A percentile compares a stretch with the other conserved stretches of the same genome.
These are phyloP conservation scores for Aelia acuminata DNA, from an alignment of 2,888 invertebrate species.

Conservation along the genomic window DNA sequence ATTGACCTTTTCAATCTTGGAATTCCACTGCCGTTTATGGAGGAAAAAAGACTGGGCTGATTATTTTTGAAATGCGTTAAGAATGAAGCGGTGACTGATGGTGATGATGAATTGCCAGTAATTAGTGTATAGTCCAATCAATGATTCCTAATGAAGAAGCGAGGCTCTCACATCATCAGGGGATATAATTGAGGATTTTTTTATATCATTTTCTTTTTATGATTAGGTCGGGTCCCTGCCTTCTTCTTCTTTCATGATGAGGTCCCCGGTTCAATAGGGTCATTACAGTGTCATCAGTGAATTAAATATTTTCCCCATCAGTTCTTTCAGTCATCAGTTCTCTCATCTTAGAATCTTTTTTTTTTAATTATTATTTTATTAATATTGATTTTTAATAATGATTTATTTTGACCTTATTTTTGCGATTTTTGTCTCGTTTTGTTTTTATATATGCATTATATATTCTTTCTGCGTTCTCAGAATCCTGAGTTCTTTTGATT, in stretches of 20 bases:
- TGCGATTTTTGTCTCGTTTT: too few relatives aligned
- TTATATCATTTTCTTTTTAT: slow-evolving; percentile 33
- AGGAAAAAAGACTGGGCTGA: not conserved
- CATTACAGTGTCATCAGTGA: not conserved
- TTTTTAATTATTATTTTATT: not conserved
- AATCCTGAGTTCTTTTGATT: too few relatives aligned
- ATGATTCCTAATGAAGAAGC: slow-evolving; percentile 50
- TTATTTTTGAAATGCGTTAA: not conserved
- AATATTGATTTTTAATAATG: too few relatives aligned
- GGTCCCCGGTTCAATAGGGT: slow-evolving; percentile 1
- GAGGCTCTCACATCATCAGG: slow-evolving; percentile 44
- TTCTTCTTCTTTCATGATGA: not conserved
- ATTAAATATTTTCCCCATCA: slow-evolving; percentile 25
- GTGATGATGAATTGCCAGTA: slow-evolving; percentile 52
- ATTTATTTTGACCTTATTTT: too few relatives aligned
- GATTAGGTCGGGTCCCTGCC: not conserved
- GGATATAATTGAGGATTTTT: slow-evolving; percentile 31
- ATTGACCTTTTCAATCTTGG: not conserved
- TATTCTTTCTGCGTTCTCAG: too few relatives aligned
- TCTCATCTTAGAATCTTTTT: not conserved
- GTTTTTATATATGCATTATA: too few relatives aligned
- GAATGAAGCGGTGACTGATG: slow-evolving; percentile 13
- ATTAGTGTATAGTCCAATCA: slow-evolving; percentile 53
- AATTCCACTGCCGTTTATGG: not conserved
- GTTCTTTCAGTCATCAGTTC: slow-evolving; percentile 9